Base-by-base conservation (phyloP, 2,797 vertebrate genomes). In the Myoxocephalus aenaeus region DNA sequence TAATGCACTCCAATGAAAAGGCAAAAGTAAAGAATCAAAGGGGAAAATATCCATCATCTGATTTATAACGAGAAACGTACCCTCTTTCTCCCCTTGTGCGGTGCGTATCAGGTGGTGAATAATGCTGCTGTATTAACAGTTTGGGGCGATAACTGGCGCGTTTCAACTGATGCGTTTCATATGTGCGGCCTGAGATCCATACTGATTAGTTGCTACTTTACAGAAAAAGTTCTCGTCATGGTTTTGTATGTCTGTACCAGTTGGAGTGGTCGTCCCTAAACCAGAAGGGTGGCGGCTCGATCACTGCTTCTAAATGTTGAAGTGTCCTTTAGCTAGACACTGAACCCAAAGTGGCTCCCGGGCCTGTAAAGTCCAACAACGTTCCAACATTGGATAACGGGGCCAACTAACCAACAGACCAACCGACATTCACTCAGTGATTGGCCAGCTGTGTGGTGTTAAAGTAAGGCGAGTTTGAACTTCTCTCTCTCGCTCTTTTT, bases 141-240 rank as follows among this genome's bases (percentile, higher is more conserved):
- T 87, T 79, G 73, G 46, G 79, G 66, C 62, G 73, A 83, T 84
- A 89, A 91, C 73, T 81, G 58, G 13, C 84, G 79, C 56, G 25
- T 84, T 88, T 85, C 36, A 62, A 91, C 71, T 80, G 58, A 62
- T 85, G 80, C 56, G 25, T 84, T 87, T 85, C 38, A 42, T 83
- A 75, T 81, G 79, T 80, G 71, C 78, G 73, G 68, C 70, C 50
- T 50, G 54, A 80, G 77, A 86, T 84, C 67, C 70, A 90, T 82
- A 84, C 68, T 73, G 85, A 85, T 87, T 64, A 77, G 48, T 57
- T 10, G 22, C 57, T 64, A 44, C 50, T 88, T 86, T 48, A 61
- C 51, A 22, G 54, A 72, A 25, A 75, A n/a, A 46, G 54, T 44
- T 36, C 61, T 65, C 59, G 75, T 75, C 66, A 40, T 5, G 48